phyloP scores from a whole-genome alignment of 1,140 invertebrate species.

The Akabosia matsudoensis region DNA sequence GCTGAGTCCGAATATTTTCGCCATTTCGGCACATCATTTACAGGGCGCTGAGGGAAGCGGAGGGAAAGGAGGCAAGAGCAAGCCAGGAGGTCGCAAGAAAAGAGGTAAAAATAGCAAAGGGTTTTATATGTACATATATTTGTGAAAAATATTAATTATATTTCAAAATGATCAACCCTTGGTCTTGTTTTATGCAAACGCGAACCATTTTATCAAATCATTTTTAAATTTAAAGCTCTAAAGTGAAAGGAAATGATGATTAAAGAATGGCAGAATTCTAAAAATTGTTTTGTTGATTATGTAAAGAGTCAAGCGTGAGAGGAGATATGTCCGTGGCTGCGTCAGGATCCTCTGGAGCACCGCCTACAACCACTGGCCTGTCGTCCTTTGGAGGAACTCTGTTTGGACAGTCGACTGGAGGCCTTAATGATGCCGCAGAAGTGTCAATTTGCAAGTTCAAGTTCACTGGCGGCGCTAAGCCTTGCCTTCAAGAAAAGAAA shows the following conservation, averaged over 20 bases:
- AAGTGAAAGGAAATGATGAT: not conserved
- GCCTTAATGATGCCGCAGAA: slow-evolving; percentile 57
- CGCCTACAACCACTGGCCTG: not conserved
- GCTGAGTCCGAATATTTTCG: not conserved
- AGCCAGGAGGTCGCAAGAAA: slow-evolving; percentile 12
- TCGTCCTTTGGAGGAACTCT: slow-evolving; percentile 13
- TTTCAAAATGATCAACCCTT: too few relatives aligned
- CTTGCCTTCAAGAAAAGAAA: slow-evolving; percentile 82
- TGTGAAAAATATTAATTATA: too few relatives aligned
- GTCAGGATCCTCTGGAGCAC: not conserved
- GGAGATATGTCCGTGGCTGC: not conserved
- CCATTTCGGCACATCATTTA: not conserved
- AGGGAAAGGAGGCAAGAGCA: not conserved
- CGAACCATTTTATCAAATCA: too few relatives aligned
- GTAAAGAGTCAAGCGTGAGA: not conserved
- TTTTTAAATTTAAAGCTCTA: not conserved
- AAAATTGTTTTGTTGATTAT: not conserved
- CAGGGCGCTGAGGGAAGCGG: not conserved
- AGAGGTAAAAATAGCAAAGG: not conserved
- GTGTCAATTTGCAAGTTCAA: slow-evolving; percentile 89
- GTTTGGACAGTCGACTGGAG: slow-evolving; percentile 2
- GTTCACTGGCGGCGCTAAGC: slow-evolving; percentile 82
- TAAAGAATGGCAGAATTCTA: not conserved
- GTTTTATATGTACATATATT: too few relatives aligned
- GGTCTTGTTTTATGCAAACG: too few relatives aligned